A percentile compares a stretch with the other conserved stretches of the same genome.
Conservation (phyloP, 2,888 invertebrate species). For the Cheilosia vernalis region DNA sequence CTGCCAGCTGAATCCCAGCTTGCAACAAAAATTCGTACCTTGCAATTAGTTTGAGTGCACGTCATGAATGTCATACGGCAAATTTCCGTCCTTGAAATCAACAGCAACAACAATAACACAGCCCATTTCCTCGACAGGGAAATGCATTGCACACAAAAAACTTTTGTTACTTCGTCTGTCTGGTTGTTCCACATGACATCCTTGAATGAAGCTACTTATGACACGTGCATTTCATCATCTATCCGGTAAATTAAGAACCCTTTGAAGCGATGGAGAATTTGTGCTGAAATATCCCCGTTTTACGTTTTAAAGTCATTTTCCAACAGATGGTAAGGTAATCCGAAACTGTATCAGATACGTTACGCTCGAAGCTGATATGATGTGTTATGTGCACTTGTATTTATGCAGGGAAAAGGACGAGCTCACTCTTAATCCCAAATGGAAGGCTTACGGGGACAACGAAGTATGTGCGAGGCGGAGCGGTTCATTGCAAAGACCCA, state of each 20-base stretch:
- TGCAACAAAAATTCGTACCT: conserved; percentile 5
- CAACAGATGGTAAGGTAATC: background rate
- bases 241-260: conserved; percentile 21
- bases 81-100: conserved; percentile 22
- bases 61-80: conserved; percentile 2
- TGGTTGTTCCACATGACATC: conserved; percentile 31
- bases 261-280: conserved; percentile 13
- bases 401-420: background rate
- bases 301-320: conserved; percentile 1
- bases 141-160: background rate
- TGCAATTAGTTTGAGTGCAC: conserved; percentile 52
- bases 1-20: background rate
- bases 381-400: background rate
- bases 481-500: too few relatives aligned
- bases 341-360: background rate
- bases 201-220: conserved; percentile 18
- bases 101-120: conserved; percentile 23
- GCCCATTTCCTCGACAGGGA: conserved; percentile 9
- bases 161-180: conserved; percentile 16
- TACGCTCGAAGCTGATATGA: background rate
- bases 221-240: conserved; percentile 42
- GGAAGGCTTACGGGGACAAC: background rate
- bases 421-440: conserved; percentile 9
- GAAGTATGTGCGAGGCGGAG: too few relatives aligned
- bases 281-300: background rate